Evolutionary conservation across 1,140 invertebrate species (phyloP), one percentile per base, ranked within the genome.

Genomic region (Drosophila leontia): DNA sequence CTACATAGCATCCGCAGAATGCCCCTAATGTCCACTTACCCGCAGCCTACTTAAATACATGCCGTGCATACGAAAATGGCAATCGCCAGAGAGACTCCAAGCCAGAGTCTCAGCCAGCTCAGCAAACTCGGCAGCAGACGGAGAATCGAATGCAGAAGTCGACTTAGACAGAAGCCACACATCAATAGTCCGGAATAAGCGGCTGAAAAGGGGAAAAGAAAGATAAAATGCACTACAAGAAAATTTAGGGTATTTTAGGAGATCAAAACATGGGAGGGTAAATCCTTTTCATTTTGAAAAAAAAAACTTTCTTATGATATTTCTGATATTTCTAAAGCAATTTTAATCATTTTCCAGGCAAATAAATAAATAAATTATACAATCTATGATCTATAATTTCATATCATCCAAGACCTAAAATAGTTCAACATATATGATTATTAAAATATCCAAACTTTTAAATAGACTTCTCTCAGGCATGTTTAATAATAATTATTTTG

Each of bases 1-100:
- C 75, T 77, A 77, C 74, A 70, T 78, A 78, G 79, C 72, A 64
- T 78, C 57, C 61, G 64, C 62, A 78, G 80, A 75, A 88, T 87
- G 84, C 84, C 80, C 84, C 84, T 88, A 84, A 87, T 87, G 84
- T 84, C 84, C 84, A 88, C 84, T 87, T 80, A 78, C 68, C 84
- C 78, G 47, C 62, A 68, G 80, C 80, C 84, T 80, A 84, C 80
- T 88, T 88, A 80, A 87, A 83, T 68, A 88, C 84, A 88, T 80
- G 80, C 61, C 84, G 67, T 88, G 80, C 84, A 83, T 88, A 80
- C 81, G 63, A 80, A 86, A 70, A 78, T 79, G 80, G 70, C 50
- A 35, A 60, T 76, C 72, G 50, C 35, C 42, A 48, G 61, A 45
- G 58, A 41, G 26, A 29, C 26, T 29, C 51, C 37, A 3, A 26